These are phyloP conservation scores for Craniophora ligustri DNA, from an alignment of 2,888 invertebrate genomes.

Conservation along the genomic window DNA sequence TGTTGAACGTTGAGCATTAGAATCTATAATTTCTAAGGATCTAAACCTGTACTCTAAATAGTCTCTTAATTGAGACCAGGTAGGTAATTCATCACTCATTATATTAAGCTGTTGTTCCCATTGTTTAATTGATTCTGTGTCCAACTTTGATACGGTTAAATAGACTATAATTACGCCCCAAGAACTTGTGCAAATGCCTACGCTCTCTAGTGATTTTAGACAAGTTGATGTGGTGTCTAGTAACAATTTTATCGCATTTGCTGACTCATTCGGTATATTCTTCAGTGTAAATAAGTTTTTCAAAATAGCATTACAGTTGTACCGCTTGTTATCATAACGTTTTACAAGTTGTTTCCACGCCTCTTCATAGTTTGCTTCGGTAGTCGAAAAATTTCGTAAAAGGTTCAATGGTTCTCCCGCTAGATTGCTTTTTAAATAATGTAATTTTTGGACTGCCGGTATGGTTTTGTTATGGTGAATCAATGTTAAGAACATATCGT, in stretches of 20 bases:
- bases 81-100: not conserved
- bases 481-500: slow-evolving; percentile 11
- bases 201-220: slow-evolving; percentile 1
- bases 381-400: slow-evolving; percentile 18
- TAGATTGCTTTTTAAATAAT: slow-evolving; percentile 18
- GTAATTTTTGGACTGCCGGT: slow-evolving; percentile 15
- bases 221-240: slow-evolving; percentile 19
- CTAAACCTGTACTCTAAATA: slow-evolving; percentile 13
- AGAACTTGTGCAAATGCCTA: not conserved
- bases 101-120: slow-evolving; percentile 8
- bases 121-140: not conserved
- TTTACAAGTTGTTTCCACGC: slow-evolving; percentile 10
- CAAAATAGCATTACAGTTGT: slow-evolving; percentile 16
- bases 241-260: slow-evolving; percentile 4
- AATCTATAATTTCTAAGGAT: slow-evolving; percentile 13
- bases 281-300: too few species aligned
- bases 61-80: slow-evolving; percentile 1
- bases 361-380: slow-evolving; percentile 15
- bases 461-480: slow-evolving; percentile 11
- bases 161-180: slow-evolving; percentile 1
- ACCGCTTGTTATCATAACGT: slow-evolving; percentile 21
- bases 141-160: slow-evolving; percentile 10
- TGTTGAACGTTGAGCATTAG: not conserved
- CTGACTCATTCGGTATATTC: too few species aligned
- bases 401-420: too few species aligned